phyloP scores from a whole-genome alignment of 2,888 invertebrate genomes.

The Tipula vernalis region DNA sequence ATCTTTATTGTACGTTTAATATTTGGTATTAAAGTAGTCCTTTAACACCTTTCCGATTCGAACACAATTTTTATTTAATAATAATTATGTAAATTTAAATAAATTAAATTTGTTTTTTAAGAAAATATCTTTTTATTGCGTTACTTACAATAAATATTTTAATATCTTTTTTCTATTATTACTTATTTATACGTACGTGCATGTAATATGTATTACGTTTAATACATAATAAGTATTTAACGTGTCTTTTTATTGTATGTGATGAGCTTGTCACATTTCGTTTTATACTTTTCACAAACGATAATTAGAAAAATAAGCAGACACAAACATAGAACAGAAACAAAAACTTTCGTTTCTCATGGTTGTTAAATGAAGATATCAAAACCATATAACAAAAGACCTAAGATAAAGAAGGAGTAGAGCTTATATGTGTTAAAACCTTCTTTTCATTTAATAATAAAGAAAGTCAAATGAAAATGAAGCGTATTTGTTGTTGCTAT shows the following conservation, averaged over 20 bases:
- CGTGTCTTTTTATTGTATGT: neutral
- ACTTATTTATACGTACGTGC: neutral
- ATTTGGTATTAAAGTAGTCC: neutral
- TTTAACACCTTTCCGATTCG: neutral
- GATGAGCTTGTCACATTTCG: neutral
- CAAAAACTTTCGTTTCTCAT: neutral
- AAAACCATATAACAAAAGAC: neutral
- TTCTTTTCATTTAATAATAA: neutral
- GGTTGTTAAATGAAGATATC: neutral
- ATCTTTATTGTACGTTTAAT: neutral
- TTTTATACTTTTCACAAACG: neutral
- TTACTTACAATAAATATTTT: neutral
- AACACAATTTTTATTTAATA: neutral
- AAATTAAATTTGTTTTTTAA: neutral
- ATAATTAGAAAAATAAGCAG: neutral
- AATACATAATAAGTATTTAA: too few relatives aligned
- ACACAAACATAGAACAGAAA: neutral
- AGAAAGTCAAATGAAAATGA: neutral
- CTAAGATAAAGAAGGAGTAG: neutral
- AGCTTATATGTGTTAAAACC: neutral
- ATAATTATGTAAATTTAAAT: neutral
- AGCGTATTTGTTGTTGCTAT: neutral
- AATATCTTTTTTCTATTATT: neutral
- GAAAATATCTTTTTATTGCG: neutral
- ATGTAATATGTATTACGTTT: neutral